Evolutionary conservation across 1,140 invertebrate genomes (phyloP), one percentile per base, ranked within the genome.

Genomic region (Pseudomyrmex flavicornis): DNA sequence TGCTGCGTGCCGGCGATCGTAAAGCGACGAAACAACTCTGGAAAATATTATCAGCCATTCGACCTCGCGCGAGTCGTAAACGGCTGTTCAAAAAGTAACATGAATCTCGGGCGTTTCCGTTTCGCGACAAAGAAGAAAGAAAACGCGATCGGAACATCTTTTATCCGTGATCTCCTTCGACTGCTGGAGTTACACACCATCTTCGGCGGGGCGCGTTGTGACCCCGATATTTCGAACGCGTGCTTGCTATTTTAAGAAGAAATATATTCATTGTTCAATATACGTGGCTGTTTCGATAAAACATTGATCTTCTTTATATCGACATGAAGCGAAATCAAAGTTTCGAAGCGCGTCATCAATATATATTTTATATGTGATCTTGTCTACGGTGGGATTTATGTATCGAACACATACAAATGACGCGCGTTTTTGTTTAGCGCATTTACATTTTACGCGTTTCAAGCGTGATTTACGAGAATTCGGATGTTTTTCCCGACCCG

Each of bases 11-110:
- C 44, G 46, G 26, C 58, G 76, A 80, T 80, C 75, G 82, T 88
- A 80, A 88, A 86, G 68, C 48, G 4, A 8, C 74, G 74, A 79
- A 80, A 75, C 63, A 87, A 87, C 74, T 76, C 74, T 66, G 75
- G 56, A 75, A 87, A 88, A 87, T 87, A 84, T 88, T 72, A 88
- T 88, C 75, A 83, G 2, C 85, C 75, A 84, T 88, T 87, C 85
- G 82, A 84, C 73, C 68, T 75, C 52, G 70, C 58, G 86, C 44
- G 52, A 44, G 20, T 70, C 85, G 85, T 88, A 87, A 87, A 88
- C 61, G 68, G 35, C 48, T 59, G 56, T 56, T 63, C 54, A 15
- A 74, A 87, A 87, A 75, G 63, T 65, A 26, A 75, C 69, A 70
- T 87, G 85, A 88, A 88, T 88, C 74, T 80, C 48, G 56, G 26